Evolutionary conservation across 2,113 vertebrate genomes (phyloP).

Genomic region (Prionailurus bengalensis): DNA sequence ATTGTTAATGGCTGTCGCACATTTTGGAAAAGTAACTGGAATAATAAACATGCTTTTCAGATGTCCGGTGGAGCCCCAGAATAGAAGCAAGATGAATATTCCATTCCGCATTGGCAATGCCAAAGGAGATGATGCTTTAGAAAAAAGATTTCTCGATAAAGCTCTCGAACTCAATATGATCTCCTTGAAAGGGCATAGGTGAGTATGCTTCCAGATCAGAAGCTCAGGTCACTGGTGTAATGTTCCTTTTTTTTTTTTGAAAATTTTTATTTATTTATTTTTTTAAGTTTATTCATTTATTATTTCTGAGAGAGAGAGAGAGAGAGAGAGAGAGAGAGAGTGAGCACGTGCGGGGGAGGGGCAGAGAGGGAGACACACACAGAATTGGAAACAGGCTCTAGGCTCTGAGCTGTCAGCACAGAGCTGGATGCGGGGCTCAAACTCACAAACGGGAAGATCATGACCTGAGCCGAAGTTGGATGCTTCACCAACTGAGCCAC

Average conservation of each 20-base stretch:
- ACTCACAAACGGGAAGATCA: background rate
- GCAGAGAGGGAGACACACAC: background rate
- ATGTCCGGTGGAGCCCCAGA: slow-evolving; percentile 91
- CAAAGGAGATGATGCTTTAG: slow-evolving; percentile 92
- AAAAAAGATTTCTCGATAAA: slow-evolving; percentile 94
- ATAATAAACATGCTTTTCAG: slow-evolving; percentile 79
- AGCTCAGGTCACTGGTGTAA: background rate
- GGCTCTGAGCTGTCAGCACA: background rate
- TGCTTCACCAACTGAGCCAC: background rate
- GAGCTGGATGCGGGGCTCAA: background rate
- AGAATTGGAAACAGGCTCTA: background rate
- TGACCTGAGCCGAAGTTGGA: background rate
- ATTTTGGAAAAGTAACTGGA: slow-evolving; percentile 43
- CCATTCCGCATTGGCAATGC: slow-evolving; percentile 93
- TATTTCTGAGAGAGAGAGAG: background rate
- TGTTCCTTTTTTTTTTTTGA: background rate
- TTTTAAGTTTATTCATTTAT: too few relatives aligned
- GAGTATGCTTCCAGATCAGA: background rate
- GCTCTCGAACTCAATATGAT: slow-evolving; percentile 95
- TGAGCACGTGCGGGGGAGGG: background rate
- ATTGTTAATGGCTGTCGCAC: background rate
- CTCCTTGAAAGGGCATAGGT: slow-evolving; percentile 97
- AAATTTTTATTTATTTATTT: background rate
- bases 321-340: background rate
- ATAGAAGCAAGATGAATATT: slow-evolving; percentile 95